Conservation (phyloP, 2,888 invertebrate genomes). For the Nomada hirtipes region DNA sequence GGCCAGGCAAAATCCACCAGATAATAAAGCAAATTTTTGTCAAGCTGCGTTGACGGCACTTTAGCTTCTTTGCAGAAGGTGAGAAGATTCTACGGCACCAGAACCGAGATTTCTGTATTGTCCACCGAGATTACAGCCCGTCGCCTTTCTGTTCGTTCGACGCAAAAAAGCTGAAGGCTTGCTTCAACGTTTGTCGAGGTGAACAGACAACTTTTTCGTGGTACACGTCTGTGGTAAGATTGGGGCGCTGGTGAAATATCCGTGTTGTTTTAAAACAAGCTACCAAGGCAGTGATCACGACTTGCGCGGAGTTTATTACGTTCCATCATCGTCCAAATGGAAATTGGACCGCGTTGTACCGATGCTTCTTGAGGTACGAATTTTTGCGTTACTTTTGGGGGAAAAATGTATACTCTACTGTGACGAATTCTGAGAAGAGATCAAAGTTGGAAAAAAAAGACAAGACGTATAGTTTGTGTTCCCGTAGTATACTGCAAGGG, state of each 20-base stretch:
- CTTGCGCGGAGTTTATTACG: background rate
- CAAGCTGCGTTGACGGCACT: background rate
- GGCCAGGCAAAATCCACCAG: slow-evolving; percentile 61
- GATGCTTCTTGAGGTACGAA: background rate
- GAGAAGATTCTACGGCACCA: slow-evolving; percentile 57
- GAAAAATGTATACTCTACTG: background rate
- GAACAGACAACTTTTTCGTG: slow-evolving; percentile 22
- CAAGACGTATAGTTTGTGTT: background rate
- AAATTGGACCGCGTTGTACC: slow-evolving; percentile 4
- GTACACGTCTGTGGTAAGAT: background rate
- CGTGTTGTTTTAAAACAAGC: slow-evolving; percentile 20
- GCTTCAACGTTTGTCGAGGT: slow-evolving; percentile 3
- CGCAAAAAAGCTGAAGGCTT: slow-evolving; percentile 17
- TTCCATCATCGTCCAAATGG: slow-evolving; percentile 4
- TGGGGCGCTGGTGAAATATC: slow-evolving; percentile 26
- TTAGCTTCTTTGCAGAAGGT: slow-evolving; percentile 30
- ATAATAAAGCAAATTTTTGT: slow-evolving; percentile 56
- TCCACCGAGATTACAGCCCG: slow-evolving; percentile 48
- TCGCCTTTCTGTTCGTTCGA: slow-evolving; percentile 29
- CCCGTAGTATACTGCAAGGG: background rate
- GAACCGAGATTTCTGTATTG: slow-evolving; percentile 53
- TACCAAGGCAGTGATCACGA: background rate
- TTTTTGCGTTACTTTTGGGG: background rate
- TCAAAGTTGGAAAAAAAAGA: background rate
- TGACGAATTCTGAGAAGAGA: background rate